Evolutionary conservation across 2,113 vertebrate species (phyloP), one percentile per base, ranked within the genome.

Genomic region (Rhea americana): DNA sequence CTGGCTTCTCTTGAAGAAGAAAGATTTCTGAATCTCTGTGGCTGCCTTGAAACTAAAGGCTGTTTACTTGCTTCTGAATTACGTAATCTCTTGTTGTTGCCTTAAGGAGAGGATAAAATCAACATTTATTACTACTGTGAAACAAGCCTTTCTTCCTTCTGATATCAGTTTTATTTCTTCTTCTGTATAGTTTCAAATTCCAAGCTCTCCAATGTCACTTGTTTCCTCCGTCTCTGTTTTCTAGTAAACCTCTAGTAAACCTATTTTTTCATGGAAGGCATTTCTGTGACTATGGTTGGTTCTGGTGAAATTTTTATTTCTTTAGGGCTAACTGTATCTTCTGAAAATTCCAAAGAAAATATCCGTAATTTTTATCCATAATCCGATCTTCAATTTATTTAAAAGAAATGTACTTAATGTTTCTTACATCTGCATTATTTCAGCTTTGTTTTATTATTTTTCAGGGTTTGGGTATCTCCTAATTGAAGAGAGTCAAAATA

Each of bases 391-490:
- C 56, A 48, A 2, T 26, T 79, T 85, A 72, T 10, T 84, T 58
- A 87, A 91, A 72, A 65, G 5, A 70, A 89, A 22, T 81, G 48
- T 11, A 47, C n/a, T 47, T 35, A 39, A 43, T 81, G 19, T 87
- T 83, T 94, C 41, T 66, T 39, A 9, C 30, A 55, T 39, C 45
- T 82, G 82, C 26, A 87, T 91, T 96, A 90, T 84, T 96, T 86
- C 70, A 74, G 32, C 5, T 13, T 12, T 51, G 75, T 78, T 91
- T 59, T 53, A 72, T 86, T 96, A 32, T 97, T 92, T 97, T 97
- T 70, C 93, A 98, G 98, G 95, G 47, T 97, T 96, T 95, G 96
- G 97, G 5, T 94, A 71, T 94, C 53, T 97, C 85, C 88, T 95
- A 72, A 96, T 86, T 96, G 87, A 94, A 78, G 77, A 94, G 20